These are phyloP conservation scores for Phyllotreta cruciferae DNA, from an alignment of 2,888 invertebrate genomes.

Conservation along the genomic window DNA sequence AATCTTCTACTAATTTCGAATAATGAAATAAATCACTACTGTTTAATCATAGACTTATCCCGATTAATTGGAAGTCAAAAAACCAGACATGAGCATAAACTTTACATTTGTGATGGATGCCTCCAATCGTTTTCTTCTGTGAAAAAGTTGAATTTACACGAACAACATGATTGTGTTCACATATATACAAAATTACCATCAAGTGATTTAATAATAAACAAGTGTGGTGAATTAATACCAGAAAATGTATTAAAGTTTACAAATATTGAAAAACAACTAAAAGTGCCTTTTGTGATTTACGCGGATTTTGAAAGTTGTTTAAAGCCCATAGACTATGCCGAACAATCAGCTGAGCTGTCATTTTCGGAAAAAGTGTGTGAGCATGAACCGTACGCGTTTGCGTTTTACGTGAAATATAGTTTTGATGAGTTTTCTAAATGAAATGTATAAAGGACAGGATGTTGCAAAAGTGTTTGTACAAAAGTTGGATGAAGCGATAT, in stretches of 20 bases:
- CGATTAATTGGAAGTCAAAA: slow-evolving; percentile 14
- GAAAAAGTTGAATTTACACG: not conserved
- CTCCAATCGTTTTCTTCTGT: slow-evolving; percentile 5
- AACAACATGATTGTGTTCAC: slow-evolving; percentile 16
- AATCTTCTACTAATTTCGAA: slow-evolving; percentile 1
- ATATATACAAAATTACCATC: slow-evolving; percentile 10
- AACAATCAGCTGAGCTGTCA: no score
- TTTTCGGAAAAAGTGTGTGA: not conserved
- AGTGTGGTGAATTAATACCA: slow-evolving; percentile 12
- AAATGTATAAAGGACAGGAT: no score
- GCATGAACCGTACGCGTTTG: not conserved
- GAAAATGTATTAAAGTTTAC: slow-evolving; percentile 18
- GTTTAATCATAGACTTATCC: slow-evolving; percentile 8
- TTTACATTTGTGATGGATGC: slow-evolving; percentile 17
- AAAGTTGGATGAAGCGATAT: no score
- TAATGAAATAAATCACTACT: slow-evolving; percentile 14
- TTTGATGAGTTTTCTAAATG: no score
- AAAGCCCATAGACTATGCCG: no score
- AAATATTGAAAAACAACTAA: not conserved
- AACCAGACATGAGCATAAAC: not conserved
- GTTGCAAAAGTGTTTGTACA: no score
- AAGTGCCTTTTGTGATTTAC: no score
- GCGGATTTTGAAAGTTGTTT: no score
- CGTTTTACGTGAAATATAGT: not conserved
- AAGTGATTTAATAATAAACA: slow-evolving; percentile 12